phyloP scores from a whole-genome alignment of 2,797 vertebrate genomes.

The Spinibarbus caldwelli region DNA sequence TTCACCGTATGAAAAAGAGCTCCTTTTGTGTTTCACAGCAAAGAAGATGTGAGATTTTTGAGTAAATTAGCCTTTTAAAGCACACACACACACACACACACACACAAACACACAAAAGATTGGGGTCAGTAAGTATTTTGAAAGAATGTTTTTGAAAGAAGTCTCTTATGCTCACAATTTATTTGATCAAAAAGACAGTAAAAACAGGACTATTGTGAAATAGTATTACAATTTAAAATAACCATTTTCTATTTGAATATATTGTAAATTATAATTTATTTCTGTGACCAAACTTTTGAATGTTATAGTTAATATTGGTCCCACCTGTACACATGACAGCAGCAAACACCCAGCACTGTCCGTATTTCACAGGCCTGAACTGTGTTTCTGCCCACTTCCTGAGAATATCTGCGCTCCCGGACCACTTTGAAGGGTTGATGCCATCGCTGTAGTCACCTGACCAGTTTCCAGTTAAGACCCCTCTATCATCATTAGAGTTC shows the following conservation, averaged over 20 bases:
- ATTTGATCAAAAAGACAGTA: neutral
- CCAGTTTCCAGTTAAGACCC: slow-evolving; percentile 88
- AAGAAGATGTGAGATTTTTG: neutral
- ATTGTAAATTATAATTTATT: neutral
- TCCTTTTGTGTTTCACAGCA: neutral
- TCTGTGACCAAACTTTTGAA: neutral
- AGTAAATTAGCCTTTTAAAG: neutral
- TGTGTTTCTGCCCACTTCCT: slow-evolving; percentile 75
- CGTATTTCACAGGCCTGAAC: slow-evolving; percentile 82
- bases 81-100: too few relatives aligned
- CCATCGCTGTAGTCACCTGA: slow-evolving; percentile 72
- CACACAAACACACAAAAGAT: too few relatives aligned
- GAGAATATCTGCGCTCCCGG: slow-evolving; percentile 83
- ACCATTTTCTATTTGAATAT: neutral
- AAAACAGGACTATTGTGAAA: neutral
- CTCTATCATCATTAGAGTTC: slow-evolving; percentile 85
- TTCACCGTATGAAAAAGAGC: neutral
- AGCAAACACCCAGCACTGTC: slow-evolving; percentile 93
- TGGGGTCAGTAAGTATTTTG: too few relatives aligned
- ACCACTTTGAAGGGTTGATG: slow-evolving; percentile 78
- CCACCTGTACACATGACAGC: slow-evolving; percentile 91
- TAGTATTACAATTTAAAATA: neutral
- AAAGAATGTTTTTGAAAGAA: neutral
- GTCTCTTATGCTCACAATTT: neutral
- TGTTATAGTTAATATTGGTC: neutral